phyloP scores from a whole-genome alignment of 2,888 invertebrate species.

The Caenorhabditis sp. region DNA sequence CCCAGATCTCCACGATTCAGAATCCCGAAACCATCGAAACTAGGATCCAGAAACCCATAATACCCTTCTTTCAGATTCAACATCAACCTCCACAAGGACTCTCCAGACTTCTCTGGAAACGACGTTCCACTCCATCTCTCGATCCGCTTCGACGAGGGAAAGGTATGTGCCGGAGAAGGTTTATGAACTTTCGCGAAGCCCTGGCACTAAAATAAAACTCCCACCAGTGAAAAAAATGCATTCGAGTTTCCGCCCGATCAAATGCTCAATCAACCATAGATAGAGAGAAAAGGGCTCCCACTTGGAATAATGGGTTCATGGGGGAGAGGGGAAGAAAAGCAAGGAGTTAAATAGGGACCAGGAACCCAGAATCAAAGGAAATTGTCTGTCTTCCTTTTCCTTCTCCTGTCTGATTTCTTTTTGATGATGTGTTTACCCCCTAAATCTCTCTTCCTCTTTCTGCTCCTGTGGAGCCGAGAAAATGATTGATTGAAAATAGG shows the following conservation, averaged over 20 bases:
- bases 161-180: constrained; percentile 57
- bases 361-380: constrained; percentile 26
- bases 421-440: constrained; percentile 29
- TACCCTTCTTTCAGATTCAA: constrained; percentile 73
- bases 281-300: background rate
- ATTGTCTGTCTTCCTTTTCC: constrained; percentile 36
- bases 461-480: constrained; percentile 30
- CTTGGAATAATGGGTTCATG: constrained; percentile 29
- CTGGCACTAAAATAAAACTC: constrained; percentile 13
- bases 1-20: too few species aligned
- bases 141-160: constrained; percentile 78
- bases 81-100: constrained; percentile 78
- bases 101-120: constrained; percentile 77
- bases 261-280: constrained; percentile 45
- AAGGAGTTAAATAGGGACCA: constrained; percentile 7
- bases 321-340: background rate
- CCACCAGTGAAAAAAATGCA: constrained; percentile 4
- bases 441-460: background rate
- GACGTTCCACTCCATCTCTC: constrained; percentile 77
- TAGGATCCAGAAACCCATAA: background rate
- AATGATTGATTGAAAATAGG: constrained; percentile 53
- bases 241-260: constrained; percentile 24
- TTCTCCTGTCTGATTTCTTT: constrained; percentile 27
- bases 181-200: background rate
- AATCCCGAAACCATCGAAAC: background rate